Percentiles rank a stretch among this genome's conserved stretches.
phyloP scores from a whole-genome alignment of 2,888 invertebrate species.

The Cantharis flavilabris region DNA sequence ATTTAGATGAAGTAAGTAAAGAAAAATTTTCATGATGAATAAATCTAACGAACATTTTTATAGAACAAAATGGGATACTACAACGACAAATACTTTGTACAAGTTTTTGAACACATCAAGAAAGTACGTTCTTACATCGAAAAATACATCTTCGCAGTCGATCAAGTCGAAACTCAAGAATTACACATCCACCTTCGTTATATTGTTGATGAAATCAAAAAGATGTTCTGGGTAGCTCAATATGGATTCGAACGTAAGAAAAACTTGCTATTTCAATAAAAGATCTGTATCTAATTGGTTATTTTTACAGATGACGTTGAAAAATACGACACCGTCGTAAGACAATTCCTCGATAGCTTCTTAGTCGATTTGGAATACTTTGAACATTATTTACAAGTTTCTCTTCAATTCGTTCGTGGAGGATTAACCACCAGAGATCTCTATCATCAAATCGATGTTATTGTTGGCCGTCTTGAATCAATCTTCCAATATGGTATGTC shows the following conservation, averaged over 20 bases:
- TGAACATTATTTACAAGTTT: slow-evolving; percentile 13
- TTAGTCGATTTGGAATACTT: slow-evolving; percentile 8
- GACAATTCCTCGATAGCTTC: slow-evolving; percentile 5
- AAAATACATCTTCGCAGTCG: background rate
- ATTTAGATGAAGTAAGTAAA: background rate
- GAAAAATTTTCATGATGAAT: background rate
- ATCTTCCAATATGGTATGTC: slow-evolving; percentile 2
- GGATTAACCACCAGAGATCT: slow-evolving; percentile 2
- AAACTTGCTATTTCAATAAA: background rate
- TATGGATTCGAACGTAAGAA: background rate
- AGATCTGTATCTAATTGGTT: background rate
- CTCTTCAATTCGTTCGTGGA: slow-evolving; percentile 6
- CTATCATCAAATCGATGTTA: slow-evolving; percentile 5
- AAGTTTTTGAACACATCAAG: background rate
- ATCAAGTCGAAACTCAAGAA: background rate
- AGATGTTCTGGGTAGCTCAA: background rate
- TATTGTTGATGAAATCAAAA: background rate
- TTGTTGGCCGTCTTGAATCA: slow-evolving; percentile 3
- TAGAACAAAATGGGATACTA: background rate
- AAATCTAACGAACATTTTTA: background rate
- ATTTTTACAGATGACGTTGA: background rate
- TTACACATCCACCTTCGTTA: background rate
- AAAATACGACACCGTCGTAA: background rate
- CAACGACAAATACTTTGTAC: background rate
- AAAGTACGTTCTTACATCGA: background rate